Conservation (phyloP, 2,888 invertebrate genomes). For the Chrysodeixis includens region DNA sequence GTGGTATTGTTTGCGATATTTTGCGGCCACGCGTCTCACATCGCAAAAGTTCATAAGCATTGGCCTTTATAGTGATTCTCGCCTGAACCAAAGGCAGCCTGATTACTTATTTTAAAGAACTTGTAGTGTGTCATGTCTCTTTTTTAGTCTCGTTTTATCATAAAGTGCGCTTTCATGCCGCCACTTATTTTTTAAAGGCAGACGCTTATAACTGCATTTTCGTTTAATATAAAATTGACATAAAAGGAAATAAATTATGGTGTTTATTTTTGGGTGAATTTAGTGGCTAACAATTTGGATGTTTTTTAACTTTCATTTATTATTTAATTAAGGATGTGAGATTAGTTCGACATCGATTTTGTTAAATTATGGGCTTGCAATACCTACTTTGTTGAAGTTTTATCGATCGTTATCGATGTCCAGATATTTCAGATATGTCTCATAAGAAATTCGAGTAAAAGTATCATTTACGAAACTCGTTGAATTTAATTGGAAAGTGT, state of each 20-base stretch:
- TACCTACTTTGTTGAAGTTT: background rate
- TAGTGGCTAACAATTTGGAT: background rate
- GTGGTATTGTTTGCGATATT: too few species aligned
- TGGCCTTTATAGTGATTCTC: constrained; percentile 30
- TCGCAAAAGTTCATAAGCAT: background rate
- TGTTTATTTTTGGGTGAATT: background rate
- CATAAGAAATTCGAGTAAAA: constrained; percentile 9
- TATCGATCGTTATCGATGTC: background rate
- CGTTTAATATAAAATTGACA: constrained; percentile 10
- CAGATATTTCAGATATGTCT: too few species aligned
- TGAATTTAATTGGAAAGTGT: constrained; percentile 47
- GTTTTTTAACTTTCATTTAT: background rate
- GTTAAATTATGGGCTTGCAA: background rate
- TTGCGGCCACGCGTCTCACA: background rate
- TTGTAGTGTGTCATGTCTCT: constrained; percentile 18
- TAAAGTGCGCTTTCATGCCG: constrained; percentile 38
- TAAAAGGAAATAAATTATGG: background rate
- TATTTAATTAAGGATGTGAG: too few species aligned
- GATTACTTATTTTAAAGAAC: constrained; percentile 50
- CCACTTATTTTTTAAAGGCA: constrained; percentile 31
- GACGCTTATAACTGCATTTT: constrained; percentile 20
- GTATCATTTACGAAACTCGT: constrained; percentile 31
- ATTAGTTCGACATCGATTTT: background rate
- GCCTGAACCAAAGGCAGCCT: constrained; percentile 34
- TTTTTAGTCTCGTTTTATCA: constrained; percentile 36